A percentile compares a stretch with the other conserved stretches of the same genome.
phyloP scores from a whole-genome alignment of 1,140 invertebrate genomes.

The Brachionus koreanus region DNA sequence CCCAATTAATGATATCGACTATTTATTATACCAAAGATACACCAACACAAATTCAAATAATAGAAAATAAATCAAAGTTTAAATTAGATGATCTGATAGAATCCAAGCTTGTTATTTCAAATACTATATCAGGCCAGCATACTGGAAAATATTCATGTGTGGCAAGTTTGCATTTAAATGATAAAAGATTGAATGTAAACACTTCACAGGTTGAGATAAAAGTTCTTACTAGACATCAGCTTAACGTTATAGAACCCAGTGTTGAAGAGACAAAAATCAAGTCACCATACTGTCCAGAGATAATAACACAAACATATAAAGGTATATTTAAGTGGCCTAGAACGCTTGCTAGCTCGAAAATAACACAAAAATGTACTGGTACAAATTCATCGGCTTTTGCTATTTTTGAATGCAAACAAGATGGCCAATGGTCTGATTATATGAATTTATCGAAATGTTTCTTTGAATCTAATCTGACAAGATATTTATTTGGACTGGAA shows the following conservation, averaged over 20 bases:
- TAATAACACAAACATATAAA: slow-evolving; percentile 17
- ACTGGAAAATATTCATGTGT: slow-evolving; percentile 39
- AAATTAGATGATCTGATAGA: slow-evolving; percentile 15
- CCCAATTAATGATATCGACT: slow-evolving; percentile 19
- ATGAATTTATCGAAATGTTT: slow-evolving; percentile 9
- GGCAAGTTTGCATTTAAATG: slow-evolving; percentile 1
- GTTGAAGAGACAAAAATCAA: neutral
- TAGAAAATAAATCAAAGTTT: slow-evolving; percentile 19
- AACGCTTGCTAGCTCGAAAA: neutral
- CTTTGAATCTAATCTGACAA: slow-evolving; percentile 33
- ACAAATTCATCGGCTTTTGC: slow-evolving; percentile 3
- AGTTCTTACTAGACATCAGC: slow-evolving; percentile 14
- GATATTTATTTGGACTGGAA: neutral
- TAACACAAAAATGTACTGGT: slow-evolving; percentile 7
- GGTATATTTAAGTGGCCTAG: slow-evolving; percentile 28
- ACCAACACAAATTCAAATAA: slow-evolving; percentile 31
- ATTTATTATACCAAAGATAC: slow-evolving; percentile 25
- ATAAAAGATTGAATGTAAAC: neutral
- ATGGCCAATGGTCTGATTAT: slow-evolving; percentile 29
- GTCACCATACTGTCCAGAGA: slow-evolving; percentile 3
- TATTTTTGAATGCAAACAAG: slow-evolving; percentile 13
- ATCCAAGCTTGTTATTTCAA: slow-evolving; percentile 7
- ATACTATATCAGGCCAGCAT: slow-evolving; percentile 8
- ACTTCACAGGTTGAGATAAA: neutral
- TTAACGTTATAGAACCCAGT: slow-evolving; percentile 9